Base-by-base conservation (phyloP, 2,888 invertebrate species). In the Caenorhabditis sp. region DNA sequence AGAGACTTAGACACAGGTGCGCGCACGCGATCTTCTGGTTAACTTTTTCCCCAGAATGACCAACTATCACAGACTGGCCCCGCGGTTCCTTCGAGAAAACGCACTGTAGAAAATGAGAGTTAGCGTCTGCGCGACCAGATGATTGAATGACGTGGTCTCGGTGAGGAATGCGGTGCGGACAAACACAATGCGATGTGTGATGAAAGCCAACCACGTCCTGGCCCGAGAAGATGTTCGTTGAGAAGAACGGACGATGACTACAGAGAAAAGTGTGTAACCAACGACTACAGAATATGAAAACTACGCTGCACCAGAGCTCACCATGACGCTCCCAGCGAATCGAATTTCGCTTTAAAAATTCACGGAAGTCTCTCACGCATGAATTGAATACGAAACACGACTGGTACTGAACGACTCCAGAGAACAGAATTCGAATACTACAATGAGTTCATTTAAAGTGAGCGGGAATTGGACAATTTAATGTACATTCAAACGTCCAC, bases 281-380 rank as follows among this genome's bases (percentile, higher is more conserved):
- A 22, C 22, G 43, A 11, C 43, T 43, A 43, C 24, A 43, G 24
- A 43, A 43, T 43, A 43, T 43, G 43, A n/a, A 43, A 24, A 43
- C 24, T 24, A 22, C 24, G 43, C 6, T n/a, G 48, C 65, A 37
- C 37, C 52, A 41, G 30, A 52, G 52, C 24, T 43, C 41, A 45
- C 48, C 37, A 48, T 59, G 59, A 39, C 37, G 62, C 22, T 17
- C 5, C 43, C 11, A 53, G 30, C 13, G 55, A 45, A 45, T 65
- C 65, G 35, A 65, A 65, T 65, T 65, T 55, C 46, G 7, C 46
- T 30, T 52, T 53, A 41, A 65, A 65, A 55, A 65, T 65, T 32
- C 55, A 55, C 41, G 52, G 20, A 61, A 41, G 52, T 55, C 24
- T 55, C 37, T 65, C 32, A 65, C 65, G 55, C 65, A 65, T 65